A percentile compares a stretch with the other conserved stretches of the same genome.
Conservation (phyloP, 2,888 invertebrate genomes). For the Bimastos eiseni region DNA sequence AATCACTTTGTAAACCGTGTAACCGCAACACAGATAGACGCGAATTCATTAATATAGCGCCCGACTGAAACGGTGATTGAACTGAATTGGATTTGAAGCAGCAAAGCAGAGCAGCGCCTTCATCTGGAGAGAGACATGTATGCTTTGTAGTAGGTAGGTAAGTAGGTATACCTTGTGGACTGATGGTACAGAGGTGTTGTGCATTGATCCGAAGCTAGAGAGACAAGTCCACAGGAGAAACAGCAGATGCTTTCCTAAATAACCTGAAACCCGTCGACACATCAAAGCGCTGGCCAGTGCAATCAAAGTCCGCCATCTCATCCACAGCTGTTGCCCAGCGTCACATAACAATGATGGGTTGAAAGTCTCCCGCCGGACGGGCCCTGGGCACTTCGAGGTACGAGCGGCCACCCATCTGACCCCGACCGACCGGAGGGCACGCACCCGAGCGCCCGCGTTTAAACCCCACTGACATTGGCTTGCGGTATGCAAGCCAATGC, state of each 20-base stretch:
- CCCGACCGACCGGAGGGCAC: not conserved
- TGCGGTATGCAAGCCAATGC: not conserved
- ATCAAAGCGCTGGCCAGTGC: not conserved
- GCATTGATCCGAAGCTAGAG: not conserved
- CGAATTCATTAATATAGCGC: no score
- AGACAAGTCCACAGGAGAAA: not conserved
- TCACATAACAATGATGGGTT: not conserved
- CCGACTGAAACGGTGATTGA: no score
- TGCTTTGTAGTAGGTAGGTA: no score
- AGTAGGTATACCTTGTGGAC: no score
- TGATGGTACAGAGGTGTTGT: not conserved
- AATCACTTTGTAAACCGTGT: no score
- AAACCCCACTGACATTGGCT: not conserved
- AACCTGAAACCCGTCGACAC: not conserved
- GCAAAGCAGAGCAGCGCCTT: no score
- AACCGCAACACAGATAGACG: no score
- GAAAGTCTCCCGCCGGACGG: not conserved
- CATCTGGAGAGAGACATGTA: no score
- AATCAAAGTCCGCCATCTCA: not conserved
- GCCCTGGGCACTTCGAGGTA: not conserved
- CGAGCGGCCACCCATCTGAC: not conserved
- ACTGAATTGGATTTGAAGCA: no score
- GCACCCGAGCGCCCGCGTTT: not conserved
- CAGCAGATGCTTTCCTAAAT: not conserved
- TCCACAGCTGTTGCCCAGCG: not conserved